These are phyloP conservation scores for Patella vulgata DNA, from an alignment of 1,140 invertebrate species.

Conservation along the genomic window DNA sequence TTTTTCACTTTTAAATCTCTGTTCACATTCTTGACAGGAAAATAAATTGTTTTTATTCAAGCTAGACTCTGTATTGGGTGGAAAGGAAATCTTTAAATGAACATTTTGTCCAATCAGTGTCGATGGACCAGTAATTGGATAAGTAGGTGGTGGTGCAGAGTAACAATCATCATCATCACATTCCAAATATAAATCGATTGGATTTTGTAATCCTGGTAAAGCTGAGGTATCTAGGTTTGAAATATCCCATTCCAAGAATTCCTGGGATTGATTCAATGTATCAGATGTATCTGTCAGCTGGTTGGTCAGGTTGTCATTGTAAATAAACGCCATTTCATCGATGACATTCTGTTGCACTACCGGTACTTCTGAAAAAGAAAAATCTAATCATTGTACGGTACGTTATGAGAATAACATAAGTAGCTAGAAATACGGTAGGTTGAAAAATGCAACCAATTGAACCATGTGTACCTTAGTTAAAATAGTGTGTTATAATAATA, in stretches of 20 bases:
- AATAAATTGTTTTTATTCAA: background rate
- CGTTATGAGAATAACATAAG: too few relatives aligned
- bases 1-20: slow-evolving; percentile 24
- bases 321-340: slow-evolving; percentile 1
- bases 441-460: too few relatives aligned
- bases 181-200: slow-evolving; percentile 39
- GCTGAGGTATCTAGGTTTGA: slow-evolving; percentile 7
- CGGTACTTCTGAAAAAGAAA: background rate
- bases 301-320: background rate
- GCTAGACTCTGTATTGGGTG: background rate
- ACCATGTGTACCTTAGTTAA: too few relatives aligned
- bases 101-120: slow-evolving; percentile 30
- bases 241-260: slow-evolving; percentile 4
- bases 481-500: too few relatives aligned
- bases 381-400: background rate
- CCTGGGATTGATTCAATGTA: slow-evolving; percentile 1
- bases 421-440: too few relatives aligned
- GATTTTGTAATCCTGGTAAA: slow-evolving; percentile 14
- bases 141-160: background rate
- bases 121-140: background rate
- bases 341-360: background rate
- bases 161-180: slow-evolving; percentile 37
- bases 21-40: slow-evolving; percentile 23
- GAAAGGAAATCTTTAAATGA: slow-evolving; percentile 26
- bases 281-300: background rate